These are phyloP conservation scores for Aurelia sp. DNA, from an alignment of 30 jellyfish, hydroid and myxozoan species.

Conservation along the genomic window DNA sequence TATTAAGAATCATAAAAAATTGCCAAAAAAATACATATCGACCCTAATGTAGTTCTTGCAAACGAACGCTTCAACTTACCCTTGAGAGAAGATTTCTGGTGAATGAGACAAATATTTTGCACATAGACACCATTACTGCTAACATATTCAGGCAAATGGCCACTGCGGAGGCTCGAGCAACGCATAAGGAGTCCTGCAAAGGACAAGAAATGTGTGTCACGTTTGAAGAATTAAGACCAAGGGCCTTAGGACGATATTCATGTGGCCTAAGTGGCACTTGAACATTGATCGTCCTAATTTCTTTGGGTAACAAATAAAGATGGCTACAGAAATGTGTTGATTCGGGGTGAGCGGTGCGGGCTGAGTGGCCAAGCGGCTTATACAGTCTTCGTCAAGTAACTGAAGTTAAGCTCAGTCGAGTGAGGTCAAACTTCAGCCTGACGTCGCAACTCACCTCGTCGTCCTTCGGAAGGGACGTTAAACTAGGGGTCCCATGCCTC, in stretches of 20 bases:
- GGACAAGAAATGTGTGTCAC: not conserved
- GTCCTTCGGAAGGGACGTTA: no score
- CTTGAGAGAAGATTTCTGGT: conserved; percentile 49
- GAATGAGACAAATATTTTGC: conserved; percentile 50
- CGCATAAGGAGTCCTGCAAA: conserved; percentile 53
- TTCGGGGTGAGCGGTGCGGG: not conserved
- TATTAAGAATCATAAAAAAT: no score
- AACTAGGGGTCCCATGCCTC: not conserved
- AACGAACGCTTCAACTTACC: conserved; percentile 20
- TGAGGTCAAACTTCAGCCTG: no score
- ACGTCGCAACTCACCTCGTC: no score
- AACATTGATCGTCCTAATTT: no score
- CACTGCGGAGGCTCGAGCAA: conserved; percentile 65
- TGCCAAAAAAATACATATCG: no score
- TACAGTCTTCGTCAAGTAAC: not conserved
- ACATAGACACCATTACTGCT: conserved; percentile 71
- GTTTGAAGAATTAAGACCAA: not conserved
- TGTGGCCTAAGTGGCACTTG: no score
- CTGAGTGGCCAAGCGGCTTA: not conserved
- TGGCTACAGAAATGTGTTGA: not conserved
- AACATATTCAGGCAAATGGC: conserved; percentile 59
- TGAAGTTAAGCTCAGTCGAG: no score
- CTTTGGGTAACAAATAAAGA: not conserved
- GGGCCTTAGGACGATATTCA: no score
- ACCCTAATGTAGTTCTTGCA: not conserved